Evolutionary conservation across 2,888 invertebrate genomes (phyloP), one percentile per base, ranked within the genome.

Genomic region (Microctonus aethiopoides): DNA sequence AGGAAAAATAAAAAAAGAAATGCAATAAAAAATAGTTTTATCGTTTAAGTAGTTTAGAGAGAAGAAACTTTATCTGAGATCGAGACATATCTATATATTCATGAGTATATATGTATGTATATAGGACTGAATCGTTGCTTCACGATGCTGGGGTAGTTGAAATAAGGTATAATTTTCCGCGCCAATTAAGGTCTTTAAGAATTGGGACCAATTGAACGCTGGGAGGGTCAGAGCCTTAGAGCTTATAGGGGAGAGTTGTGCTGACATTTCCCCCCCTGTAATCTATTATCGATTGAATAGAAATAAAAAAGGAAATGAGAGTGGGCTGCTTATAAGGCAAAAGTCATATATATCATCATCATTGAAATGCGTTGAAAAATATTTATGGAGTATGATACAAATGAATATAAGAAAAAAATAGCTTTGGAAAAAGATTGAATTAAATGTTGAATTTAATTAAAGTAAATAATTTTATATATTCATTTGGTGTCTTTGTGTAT

Each of bases 101-200:
- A n/a, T n/a, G n/a, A n/a, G n/a, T n/a, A n/a, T n/a, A n/a, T n/a
- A 65, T 32, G 39, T 61, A 64, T 57, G 41, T 41, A 59, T 34
- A 36, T 20, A 71, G 11, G 65, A 41, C 57, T 61, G 22, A 29
- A 66, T 51, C 39, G 65, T 61, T 62, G 73, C 24, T 66, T 29
- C 61, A 54, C 51, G 26, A 60, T 13, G 65, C 34, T 57, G 67
- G 76, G 80, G 80, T 78, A 78, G 80, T 79, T 80, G 76, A 76
- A 85, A 86, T 85, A 85, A 86, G 86, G 85, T 86, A 85, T 86
- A 86, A 86, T 86, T 85, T 86, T 85, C 84, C 84, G 84, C 85
- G 82, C 85, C 86, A 86, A 86, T 86, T 86, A 86, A 86, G 86
- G 86, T 86, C 86, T 86, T 86, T 84, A 86, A 86, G 86, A 86